These are phyloP conservation scores for Acanthornis magna DNA, from an alignment of 2,797 vertebrate species.

Conservation along the genomic window DNA sequence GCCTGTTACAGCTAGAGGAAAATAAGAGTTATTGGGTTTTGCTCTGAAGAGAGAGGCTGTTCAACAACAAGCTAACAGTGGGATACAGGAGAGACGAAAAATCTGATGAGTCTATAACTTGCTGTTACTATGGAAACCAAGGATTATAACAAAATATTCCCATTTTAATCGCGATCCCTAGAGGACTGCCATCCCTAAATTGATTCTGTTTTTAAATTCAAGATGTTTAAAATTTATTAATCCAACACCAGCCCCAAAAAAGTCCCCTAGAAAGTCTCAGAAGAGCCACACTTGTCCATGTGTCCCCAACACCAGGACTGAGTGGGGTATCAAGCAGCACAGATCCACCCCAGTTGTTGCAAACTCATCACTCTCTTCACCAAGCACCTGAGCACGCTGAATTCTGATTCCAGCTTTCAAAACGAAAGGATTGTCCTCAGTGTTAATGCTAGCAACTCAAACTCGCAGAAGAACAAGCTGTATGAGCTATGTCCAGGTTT, in stretches of 20 bases:
- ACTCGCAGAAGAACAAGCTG: accelerated
- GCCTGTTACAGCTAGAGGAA: slow-evolving; percentile 34
- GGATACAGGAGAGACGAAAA: not conserved
- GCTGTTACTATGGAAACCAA: slow-evolving; percentile 53
- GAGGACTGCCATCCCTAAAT: slow-evolving; percentile 1
- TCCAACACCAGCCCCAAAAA: not conserved
- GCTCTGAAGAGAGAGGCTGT: not conserved
- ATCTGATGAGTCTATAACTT: not conserved
- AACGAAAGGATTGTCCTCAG: not conserved
- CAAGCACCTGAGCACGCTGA: accelerated
- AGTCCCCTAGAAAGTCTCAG: not conserved
- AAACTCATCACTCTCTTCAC: not conserved
- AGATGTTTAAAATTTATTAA: not conserved
- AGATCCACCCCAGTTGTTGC: not conserved
- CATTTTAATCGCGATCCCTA: not conserved
- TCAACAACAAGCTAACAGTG: slow-evolving; percentile 23
- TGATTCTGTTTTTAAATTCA: not conserved
- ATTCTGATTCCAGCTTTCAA: not conserved
- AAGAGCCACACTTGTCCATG: not conserved
- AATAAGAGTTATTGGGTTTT: slow-evolving; percentile 26
- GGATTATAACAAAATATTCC: slow-evolving; percentile 38
- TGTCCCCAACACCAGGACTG: accelerated
- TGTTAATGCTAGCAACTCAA: accelerated
- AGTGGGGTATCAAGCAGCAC: not conserved
- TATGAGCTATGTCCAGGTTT: not conserved